Base-by-base conservation (phyloP, 2,888 invertebrate species). In the Clivina fossor region DNA sequence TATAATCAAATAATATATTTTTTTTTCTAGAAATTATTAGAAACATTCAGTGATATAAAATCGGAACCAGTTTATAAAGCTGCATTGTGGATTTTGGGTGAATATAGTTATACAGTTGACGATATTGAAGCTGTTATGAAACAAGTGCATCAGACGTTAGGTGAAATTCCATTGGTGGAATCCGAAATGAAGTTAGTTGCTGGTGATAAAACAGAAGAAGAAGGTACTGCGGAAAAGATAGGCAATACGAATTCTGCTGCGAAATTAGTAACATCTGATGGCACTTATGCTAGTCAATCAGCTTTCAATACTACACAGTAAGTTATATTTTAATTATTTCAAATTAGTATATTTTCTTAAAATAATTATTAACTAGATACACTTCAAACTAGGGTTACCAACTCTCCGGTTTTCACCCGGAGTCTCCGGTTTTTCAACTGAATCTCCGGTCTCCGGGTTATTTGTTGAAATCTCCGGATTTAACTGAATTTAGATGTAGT, bases 271-370 rank as follows among this genome's bases (percentile, higher is more conserved):
- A 99, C 99, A 38, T 97, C 98, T 26, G 99, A 99, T 78, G 99
- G 99, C 15, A 97, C 98, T 0, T 99, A 99, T 74, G 99, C 98
- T 19, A 90, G 96, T 2, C 98, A 99, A 76, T 96, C 96, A 61
- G 97, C 95, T 33, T 95, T 98, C 75, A 95, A 91, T 69, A 78
- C 91, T 63, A 80, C 86, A 18, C 79, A 82, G 83, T 87, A 72
- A 80, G 85, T 79, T 8, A 4, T n/a, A 2, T 46, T 26, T 18
- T 40, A 44, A 37, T 16, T 30, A 56, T 9, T 44, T 22, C 7
- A 8, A 28, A 1, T 7, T 24, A 22, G n/a, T 15, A 43, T 26
- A 26, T 26, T 26, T 7, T n/a, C n/a, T n/a, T n/a, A n/a, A n/a
- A n/a, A n/a, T n/a, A n/a, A n/a, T 26, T 26, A 26, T n/a, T n/a